Evolutionary conservation across 1,140 invertebrate species (phyloP).

Genomic region (Lasioglossum baleicum): DNA sequence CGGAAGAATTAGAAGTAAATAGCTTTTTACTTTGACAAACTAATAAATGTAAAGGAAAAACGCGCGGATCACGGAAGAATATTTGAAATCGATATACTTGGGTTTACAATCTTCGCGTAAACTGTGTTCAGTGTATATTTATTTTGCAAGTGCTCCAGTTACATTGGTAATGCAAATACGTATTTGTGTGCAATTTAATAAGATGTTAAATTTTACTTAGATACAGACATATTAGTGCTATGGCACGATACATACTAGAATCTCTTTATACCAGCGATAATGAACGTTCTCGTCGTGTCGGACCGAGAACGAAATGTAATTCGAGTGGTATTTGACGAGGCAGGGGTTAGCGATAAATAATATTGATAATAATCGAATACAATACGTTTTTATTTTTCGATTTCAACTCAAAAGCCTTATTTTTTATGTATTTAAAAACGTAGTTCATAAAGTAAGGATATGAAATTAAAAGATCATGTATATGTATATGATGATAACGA

Average conservation of each 20-base stretch:
- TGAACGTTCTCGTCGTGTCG: constrained; percentile 12
- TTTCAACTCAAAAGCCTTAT: background rate
- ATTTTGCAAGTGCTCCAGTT: constrained; percentile 27
- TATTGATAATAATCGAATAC: constrained; percentile 4
- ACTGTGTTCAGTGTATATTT: constrained; percentile 46
- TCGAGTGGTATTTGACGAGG: background rate
- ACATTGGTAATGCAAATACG: constrained; percentile 30
- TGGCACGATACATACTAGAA: constrained; percentile 5
- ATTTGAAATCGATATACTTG: constrained; percentile 6
- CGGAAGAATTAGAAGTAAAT: constrained; percentile 14
- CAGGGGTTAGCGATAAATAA: background rate
- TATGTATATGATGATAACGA: background rate
- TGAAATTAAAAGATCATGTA: constrained; percentile 5
- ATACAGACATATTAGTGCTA: background rate
- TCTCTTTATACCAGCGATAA: constrained; percentile 4
- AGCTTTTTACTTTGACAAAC: constrained; percentile 29
- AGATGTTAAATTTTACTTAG: constrained; percentile 6
- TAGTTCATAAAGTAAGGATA: background rate
- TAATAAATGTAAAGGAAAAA: background rate
- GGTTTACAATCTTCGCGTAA: constrained; percentile 22
- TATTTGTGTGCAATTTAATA: constrained; percentile 38
- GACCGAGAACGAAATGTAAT: background rate
- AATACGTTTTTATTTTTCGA: constrained; percentile 15
- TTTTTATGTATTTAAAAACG: constrained; percentile 4
- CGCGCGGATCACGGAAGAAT: constrained; percentile 1